phyloP scores from a whole-genome alignment of 1,140 invertebrate species.

The Telenomus remus region DNA sequence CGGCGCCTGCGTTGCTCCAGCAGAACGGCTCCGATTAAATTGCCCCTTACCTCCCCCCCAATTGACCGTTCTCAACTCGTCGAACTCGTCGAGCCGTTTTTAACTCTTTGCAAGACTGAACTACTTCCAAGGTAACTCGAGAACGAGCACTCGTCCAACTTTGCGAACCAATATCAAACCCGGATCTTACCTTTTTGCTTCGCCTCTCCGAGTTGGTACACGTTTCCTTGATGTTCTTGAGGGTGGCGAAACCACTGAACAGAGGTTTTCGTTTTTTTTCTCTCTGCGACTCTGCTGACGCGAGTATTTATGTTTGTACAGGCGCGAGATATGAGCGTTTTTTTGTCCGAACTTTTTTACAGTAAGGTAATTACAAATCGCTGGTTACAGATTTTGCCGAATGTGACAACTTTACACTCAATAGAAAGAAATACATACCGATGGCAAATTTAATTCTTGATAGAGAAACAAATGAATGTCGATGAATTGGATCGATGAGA shows the following conservation, averaged over 20 bases:
- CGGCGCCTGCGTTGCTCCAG: conserved; percentile 69
- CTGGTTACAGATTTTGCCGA: conserved; percentile 15
- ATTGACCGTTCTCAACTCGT: background rate
- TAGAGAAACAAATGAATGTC: background rate
- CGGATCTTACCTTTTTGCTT: background rate
- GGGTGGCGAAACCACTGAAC: background rate
- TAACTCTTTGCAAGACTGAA: conserved; percentile 62
- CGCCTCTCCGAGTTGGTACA: too few species aligned
- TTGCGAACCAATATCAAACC: conserved; percentile 28
- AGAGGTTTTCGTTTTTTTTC: conserved; percentile 5
- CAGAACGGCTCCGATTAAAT: conserved; percentile 71
- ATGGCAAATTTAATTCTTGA: conserved; percentile 57
- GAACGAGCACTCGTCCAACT: conserved; percentile 53
- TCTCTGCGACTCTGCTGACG: conserved; percentile 25
- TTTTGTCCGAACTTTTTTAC: too few species aligned
- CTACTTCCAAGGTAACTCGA: conserved; percentile 60
- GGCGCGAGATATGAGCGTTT: too few species aligned
- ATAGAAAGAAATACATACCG: conserved; percentile 10
- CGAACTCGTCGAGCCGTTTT: conserved; percentile 2
- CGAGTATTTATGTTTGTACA: conserved; percentile 29
- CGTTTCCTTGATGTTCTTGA: too few species aligned
- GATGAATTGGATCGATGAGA: background rate
- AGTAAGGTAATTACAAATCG: too few species aligned
- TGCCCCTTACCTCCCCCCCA: background rate
- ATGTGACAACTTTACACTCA: conserved; percentile 28